phyloP scores from a whole-genome alignment of 2,113 vertebrate species.

The Ageneiosus marmoratus region DNA sequence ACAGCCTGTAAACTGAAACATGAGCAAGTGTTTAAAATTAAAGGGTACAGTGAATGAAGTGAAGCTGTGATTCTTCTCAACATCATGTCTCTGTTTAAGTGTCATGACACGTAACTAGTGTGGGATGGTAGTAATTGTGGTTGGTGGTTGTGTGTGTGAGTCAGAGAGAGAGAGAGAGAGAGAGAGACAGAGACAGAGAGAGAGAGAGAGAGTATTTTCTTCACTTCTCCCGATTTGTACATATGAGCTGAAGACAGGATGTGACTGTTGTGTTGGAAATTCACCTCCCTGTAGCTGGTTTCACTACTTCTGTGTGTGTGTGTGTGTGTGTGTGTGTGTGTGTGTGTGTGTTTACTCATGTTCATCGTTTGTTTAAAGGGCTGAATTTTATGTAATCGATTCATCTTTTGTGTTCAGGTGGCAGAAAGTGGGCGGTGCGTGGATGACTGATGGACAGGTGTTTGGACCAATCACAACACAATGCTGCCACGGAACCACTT shows the following conservation, averaged over 20 bases:
- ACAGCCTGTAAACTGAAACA: neutral
- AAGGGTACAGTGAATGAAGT: neutral
- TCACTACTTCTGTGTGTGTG: neutral
- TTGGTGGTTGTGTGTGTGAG: neutral
- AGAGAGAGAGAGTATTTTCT: too few relatives aligned
- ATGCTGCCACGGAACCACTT: constrained; percentile 96
- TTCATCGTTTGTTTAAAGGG: neutral
- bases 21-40: neutral
- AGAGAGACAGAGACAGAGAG: too few relatives aligned
- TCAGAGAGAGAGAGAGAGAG: neutral
- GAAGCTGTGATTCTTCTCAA: too few relatives aligned
- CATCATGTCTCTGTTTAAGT: neutral
- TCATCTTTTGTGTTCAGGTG: constrained; percentile 39
- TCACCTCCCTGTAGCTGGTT: neutral
- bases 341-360: neutral
- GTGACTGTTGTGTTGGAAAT: neutral
- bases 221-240: too few relatives aligned
- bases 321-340: constrained; percentile 16
- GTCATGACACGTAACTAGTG: neutral
- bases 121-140: neutral
- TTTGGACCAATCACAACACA: constrained; percentile 71
- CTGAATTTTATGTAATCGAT: neutral
- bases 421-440: constrained; percentile 67
- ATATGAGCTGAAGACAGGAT: neutral
- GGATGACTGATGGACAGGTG: constrained; percentile 76